Conservation (phyloP, 2,797 vertebrate species). For the Hyperoplus immaculatus region DNA sequence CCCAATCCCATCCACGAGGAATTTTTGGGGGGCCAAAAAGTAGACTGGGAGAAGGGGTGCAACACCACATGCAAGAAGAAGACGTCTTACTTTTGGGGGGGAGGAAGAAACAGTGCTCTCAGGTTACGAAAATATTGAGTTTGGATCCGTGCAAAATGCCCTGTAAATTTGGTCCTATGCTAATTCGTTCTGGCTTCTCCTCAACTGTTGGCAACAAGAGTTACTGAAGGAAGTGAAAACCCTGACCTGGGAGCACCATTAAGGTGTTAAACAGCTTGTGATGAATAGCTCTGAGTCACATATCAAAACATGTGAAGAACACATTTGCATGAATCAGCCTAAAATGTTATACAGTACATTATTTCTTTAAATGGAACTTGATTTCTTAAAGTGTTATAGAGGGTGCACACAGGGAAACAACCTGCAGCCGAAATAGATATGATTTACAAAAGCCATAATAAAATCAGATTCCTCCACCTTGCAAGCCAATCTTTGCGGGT, state of each 20-base stretch:
- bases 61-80: conserved; percentile 68
- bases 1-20: conserved; percentile 77
- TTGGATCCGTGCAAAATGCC: conserved; percentile 78
- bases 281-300: conserved; percentile 61
- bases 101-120: conserved; percentile 58
- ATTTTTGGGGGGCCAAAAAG: conserved; percentile 70
- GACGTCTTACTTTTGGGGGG: conserved; percentile 57
- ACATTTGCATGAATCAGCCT: conserved; percentile 52
- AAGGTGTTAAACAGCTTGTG: conserved; percentile 54
- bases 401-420: conserved; percentile 21
- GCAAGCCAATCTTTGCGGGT: conserved; percentile 14
- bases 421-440: conserved; percentile 38
- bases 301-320: conserved; percentile 52
- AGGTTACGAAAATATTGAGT: conserved; percentile 84
- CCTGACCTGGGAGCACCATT: conserved; percentile 64
- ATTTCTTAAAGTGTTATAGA: conserved; percentile 24
- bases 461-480: conserved; percentile 22
- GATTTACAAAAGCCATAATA: conserved; percentile 58
- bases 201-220: conserved; percentile 53
- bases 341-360: conserved; percentile 27
- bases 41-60: conserved; percentile 67
- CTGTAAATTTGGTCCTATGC: conserved; percentile 62
- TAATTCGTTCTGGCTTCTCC: conserved; percentile 55
- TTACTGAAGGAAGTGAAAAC: conserved; percentile 73
- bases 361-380: conserved; percentile 27